Percentiles rank a stretch among this genome's conserved stretches.
phyloP scores from a whole-genome alignment of 2,888 invertebrate genomes.

The Xanthorhoe spadicearia region DNA sequence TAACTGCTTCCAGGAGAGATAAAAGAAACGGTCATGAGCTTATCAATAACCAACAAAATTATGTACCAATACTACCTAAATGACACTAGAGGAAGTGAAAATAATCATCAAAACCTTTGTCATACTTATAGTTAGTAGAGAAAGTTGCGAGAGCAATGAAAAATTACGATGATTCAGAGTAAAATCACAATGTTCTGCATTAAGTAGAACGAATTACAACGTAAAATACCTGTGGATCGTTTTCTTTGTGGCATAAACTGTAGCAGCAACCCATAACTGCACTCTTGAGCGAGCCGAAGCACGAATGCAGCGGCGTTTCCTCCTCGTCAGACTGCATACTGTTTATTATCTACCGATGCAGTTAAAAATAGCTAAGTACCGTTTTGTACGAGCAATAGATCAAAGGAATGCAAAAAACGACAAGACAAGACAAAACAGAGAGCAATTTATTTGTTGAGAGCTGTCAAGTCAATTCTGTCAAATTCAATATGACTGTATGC shows the following conservation, averaged over 20 bases:
- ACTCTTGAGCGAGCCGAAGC: conserved; percentile 77
- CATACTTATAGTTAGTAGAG: conserved; percentile 8
- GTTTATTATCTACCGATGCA: conserved; percentile 65
- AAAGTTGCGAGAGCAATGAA: conserved; percentile 25
- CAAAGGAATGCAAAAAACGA: conserved; percentile 30
- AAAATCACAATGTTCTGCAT: conserved; percentile 10
- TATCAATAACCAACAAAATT: conserved; percentile 43
- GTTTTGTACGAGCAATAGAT: conserved; percentile 58
- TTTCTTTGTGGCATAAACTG: conserved; percentile 89
- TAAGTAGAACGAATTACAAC: conserved; percentile 27
- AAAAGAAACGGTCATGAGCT: conserved; percentile 43
- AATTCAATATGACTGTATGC: conserved; percentile 17
- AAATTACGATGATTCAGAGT: conserved; percentile 11
- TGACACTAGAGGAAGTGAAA: conserved; percentile 37
- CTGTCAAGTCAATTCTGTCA: conserved; percentile 6
- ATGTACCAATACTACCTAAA: conserved; percentile 33
- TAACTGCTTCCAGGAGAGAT: conserved; percentile 18
- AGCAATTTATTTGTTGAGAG: too few relatives aligned
- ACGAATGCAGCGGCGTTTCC: conserved; percentile 78
- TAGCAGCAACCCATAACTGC: conserved; percentile 89
- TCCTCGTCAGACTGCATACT: conserved; percentile 81
- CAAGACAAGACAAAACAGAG: conserved; percentile 21
- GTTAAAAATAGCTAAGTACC: conserved; percentile 77
- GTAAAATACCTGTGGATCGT: conserved; percentile 86
- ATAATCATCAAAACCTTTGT: not conserved